Conservation (phyloP, 2,888 invertebrate genomes). For the Ptychoptera contaminata region DNA sequence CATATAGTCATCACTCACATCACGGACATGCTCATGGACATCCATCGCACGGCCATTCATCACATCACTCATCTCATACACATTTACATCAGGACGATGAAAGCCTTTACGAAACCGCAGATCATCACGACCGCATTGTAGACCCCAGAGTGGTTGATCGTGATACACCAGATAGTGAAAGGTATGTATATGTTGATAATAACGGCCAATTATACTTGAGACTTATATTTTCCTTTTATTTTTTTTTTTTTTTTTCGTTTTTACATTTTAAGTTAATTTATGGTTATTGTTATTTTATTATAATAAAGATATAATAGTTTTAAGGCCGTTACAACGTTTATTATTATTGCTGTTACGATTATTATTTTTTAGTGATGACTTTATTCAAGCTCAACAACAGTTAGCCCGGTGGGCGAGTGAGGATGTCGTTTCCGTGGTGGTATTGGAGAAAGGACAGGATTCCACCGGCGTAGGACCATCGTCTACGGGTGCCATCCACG, state of each 20-base stretch:
- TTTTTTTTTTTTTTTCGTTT: not conserved
- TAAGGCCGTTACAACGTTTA: conserved; percentile 10
- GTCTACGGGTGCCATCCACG: conserved; percentile 39
- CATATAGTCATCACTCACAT: conserved; percentile 34
- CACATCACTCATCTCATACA: conserved; percentile 38
- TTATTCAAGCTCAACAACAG: conserved; percentile 94
- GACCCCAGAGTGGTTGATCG: conserved; percentile 49
- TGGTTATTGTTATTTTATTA: not conserved
- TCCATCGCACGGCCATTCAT: conserved; percentile 32
- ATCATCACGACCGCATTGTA: conserved; percentile 49
- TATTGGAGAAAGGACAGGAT: conserved; percentile 29
- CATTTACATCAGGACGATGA: conserved; percentile 57
- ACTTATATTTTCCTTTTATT: not conserved
- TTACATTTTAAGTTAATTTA: conserved; percentile 7
- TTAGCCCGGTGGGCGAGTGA: conserved; percentile 92
- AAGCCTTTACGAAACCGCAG: conserved; percentile 76
- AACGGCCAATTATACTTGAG: conserved; percentile 1
- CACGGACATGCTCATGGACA: conserved; percentile 33
- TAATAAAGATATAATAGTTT: not conserved
- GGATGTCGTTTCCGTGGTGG: conserved; percentile 51
- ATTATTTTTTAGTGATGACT: conserved; percentile 92
- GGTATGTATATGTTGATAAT: conserved; percentile 38
- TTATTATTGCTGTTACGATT: conserved; percentile 56
- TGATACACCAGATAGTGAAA: conserved; percentile 78
- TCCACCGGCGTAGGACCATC: conserved; percentile 37